Conservation (phyloP, 2,888 invertebrate species). For the Mimachlamys varia region DNA sequence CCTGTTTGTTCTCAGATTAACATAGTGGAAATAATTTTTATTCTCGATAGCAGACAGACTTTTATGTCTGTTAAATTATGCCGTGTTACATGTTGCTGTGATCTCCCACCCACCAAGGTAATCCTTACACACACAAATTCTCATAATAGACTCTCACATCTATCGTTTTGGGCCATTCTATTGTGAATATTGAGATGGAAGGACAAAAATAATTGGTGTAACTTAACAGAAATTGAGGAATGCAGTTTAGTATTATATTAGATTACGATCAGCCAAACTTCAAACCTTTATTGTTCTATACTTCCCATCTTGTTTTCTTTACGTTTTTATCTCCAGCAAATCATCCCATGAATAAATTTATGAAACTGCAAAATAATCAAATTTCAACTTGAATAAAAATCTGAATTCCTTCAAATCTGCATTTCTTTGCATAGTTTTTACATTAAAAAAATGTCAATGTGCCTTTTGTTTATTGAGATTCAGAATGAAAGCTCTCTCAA, state of each 20-base stretch:
- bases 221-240: conserved; percentile 24
- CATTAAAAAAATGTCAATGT: background rate
- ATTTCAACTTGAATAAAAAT: background rate
- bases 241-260: background rate
- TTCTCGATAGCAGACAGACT: background rate
- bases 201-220: background rate
- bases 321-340: background rate
- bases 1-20: background rate
- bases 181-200: background rate
- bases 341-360: background rate
- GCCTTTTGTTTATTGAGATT: background rate
- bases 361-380: conserved; percentile 7
- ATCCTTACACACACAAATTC: background rate
- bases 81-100: background rate
- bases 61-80: background rate
- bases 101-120: background rate
- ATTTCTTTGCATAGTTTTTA: background rate
- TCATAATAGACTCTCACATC: background rate
- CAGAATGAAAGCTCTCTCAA: background rate
- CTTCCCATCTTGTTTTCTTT: background rate
- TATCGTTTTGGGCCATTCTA: background rate
- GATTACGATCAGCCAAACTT: background rate
- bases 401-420: background rate
- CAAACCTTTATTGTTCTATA: background rate
- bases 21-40: conserved; percentile 10